Evolutionary conservation across 2,888 invertebrate genomes (phyloP).

Genomic region (Mimachlamys varia): DNA sequence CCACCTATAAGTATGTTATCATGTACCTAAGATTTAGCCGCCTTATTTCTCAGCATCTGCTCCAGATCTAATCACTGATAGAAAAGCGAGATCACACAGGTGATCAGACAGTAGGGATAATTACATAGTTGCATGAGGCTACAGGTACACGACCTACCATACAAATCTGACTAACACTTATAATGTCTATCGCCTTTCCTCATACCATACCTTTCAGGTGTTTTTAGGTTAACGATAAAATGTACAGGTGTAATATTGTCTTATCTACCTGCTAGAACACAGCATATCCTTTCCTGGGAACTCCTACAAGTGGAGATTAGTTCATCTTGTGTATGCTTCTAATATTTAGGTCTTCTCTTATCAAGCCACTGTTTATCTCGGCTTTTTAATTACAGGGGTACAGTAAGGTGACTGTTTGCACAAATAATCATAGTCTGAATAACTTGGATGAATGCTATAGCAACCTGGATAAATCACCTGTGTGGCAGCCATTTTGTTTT

Average conservation of each 20-base stretch:
- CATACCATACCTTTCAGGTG: conserved; percentile 28
- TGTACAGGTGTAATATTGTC: conserved; percentile 46
- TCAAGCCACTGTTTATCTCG: conserved; percentile 32
- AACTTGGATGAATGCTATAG: conserved; percentile 25
- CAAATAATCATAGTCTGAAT: conserved; percentile 34
- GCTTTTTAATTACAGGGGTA: conserved; percentile 49
- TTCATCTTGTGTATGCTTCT: conserved; percentile 34
- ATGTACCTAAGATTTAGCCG: background rate
- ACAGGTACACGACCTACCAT: background rate
- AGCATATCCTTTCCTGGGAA: conserved; percentile 33
- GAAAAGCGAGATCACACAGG: background rate
- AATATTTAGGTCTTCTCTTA: conserved; percentile 36
- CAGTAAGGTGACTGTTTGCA: conserved; percentile 40
- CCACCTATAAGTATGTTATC: background rate
- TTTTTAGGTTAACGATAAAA: conserved; percentile 36
- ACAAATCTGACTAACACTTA: background rate
- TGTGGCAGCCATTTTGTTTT: background rate
- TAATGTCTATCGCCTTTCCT: conserved; percentile 23
- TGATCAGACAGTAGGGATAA: background rate
- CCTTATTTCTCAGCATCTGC: background rate
- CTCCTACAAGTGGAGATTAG: conserved; percentile 34
- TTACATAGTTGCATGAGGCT: conserved; percentile 22
- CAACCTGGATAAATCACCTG: background rate
- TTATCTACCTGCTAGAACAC: conserved; percentile 47
- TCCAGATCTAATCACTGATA: background rate